Evolutionary conservation across 2,113 vertebrate species (phyloP).

Genomic region (Lycaon pictus): DNA sequence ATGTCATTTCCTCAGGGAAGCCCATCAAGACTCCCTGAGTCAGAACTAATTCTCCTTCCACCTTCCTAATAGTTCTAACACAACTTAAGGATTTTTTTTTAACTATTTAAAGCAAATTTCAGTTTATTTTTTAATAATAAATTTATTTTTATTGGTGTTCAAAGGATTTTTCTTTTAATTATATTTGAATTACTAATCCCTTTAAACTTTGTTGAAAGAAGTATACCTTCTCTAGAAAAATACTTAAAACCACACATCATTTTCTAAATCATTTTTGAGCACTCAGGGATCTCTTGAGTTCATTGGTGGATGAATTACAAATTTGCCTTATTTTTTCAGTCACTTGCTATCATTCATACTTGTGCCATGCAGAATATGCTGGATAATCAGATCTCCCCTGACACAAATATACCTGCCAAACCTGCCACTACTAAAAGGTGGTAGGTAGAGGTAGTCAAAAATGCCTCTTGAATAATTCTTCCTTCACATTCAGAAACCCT

Average conservation of each 20-base stretch:
- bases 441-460: fast-evolving
- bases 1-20: not conserved
- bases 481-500: not conserved
- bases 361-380: not conserved
- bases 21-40: not conserved
- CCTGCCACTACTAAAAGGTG: not conserved
- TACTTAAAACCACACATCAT: not conserved
- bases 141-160: too few species aligned
- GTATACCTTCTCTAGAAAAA: not conserved
- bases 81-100: not conserved
- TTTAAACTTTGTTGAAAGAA: not conserved
- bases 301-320: not conserved
- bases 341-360: not conserved
- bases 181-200: not conserved
- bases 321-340: not conserved
- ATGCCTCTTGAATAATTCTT: not conserved
- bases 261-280: not conserved
- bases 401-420: not conserved
- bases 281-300: not conserved
- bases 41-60: not conserved
- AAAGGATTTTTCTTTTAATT: not conserved
- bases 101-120: too few species aligned
- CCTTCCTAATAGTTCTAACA: not conserved
- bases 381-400: not conserved
- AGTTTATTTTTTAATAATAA: too few species aligned